phyloP scores from a whole-genome alignment of 1,140 invertebrate species.

The Oryzaephilus surinamensis region DNA sequence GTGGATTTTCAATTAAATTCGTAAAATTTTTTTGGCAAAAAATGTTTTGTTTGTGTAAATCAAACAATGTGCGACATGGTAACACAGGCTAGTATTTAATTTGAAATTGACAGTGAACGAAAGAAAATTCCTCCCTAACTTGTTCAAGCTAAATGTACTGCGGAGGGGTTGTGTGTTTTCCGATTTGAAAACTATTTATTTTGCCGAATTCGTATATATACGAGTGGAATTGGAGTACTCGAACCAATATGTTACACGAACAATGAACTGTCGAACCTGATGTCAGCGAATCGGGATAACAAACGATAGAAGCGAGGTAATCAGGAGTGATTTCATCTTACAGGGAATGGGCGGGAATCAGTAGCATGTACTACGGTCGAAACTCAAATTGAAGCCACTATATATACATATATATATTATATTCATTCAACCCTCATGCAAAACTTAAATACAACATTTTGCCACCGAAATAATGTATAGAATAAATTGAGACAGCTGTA shows the following conservation, averaged over 20 bases:
- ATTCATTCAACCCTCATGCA: conserved; percentile 3
- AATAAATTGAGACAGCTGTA: conserved; percentile 33
- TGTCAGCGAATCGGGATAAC: conserved; percentile 33
- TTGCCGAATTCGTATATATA: background rate
- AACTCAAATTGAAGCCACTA: conserved; percentile 14
- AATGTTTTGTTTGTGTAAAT: background rate
- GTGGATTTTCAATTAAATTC: conserved; percentile 2
- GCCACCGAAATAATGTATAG: too few species aligned
- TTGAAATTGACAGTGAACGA: too few species aligned
- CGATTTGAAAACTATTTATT: background rate
- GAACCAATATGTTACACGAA: conserved; percentile 33
- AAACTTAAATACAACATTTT: too few species aligned
- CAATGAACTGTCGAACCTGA: conserved; percentile 36
- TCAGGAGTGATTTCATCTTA: conserved; percentile 33
- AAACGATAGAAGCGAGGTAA: conserved; percentile 32
- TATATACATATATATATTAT: conserved; percentile 15
- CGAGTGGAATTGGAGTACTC: conserved; percentile 10
- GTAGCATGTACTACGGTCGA: conserved; percentile 29
- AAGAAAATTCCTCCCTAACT: too few species aligned
- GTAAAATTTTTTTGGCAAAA: conserved; percentile 1
- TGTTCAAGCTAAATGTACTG: too few species aligned
- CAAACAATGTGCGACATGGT: too few species aligned
- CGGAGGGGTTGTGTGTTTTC: conserved; percentile 11
- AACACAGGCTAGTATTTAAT: too few species aligned
- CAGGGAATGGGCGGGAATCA: conserved; percentile 33